A percentile compares a stretch with the other conserved stretches of the same genome.
Evolutionary conservation across 1,140 invertebrate genomes (phyloP).

Genomic region (Drosophila trapezifrons): DNA sequence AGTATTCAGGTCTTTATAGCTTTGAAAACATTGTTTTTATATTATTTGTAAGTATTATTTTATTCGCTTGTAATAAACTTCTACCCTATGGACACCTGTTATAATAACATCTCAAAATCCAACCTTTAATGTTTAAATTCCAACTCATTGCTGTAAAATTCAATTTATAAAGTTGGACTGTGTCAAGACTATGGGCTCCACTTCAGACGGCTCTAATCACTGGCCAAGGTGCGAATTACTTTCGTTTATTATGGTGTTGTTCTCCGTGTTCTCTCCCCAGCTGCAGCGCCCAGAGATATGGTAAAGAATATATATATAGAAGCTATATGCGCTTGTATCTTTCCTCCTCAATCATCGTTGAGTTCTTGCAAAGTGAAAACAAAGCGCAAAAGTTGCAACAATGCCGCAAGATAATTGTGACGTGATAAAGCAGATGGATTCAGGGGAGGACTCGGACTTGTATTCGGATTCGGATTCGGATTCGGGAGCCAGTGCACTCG

Average conservation of each 20-base stretch:
- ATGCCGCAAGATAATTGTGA: constrained; percentile 73
- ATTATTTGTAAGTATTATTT: too few relatives aligned
- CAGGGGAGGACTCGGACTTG: background rate
- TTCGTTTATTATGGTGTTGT: constrained; percentile 17
- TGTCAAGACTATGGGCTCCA: background rate
- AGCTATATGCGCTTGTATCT: constrained; percentile 5
- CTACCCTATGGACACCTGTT: too few relatives aligned
- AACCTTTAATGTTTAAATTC: too few relatives aligned
- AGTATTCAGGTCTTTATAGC: too few relatives aligned
- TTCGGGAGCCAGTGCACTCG: constrained; percentile 3
- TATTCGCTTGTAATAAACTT: too few relatives aligned
- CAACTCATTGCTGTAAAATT: background rate
- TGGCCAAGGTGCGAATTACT: constrained; percentile 31
- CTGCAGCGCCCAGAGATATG: constrained; percentile 6
- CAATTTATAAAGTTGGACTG: background rate
- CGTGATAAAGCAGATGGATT: constrained; percentile 53
- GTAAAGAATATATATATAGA: background rate
- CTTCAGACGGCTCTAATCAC: constrained; percentile 19
- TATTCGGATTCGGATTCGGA: background rate
- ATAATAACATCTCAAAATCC: background rate
- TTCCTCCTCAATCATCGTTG: constrained; percentile 20
- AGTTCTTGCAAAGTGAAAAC: constrained; percentile 38
- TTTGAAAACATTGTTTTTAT: too few relatives aligned
- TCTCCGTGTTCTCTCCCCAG: background rate
- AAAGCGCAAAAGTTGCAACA: constrained; percentile 77